These are phyloP conservation scores for Rissa tridactyla DNA, from an alignment of 2,113 vertebrate genomes.

Conservation along the genomic window DNA sequence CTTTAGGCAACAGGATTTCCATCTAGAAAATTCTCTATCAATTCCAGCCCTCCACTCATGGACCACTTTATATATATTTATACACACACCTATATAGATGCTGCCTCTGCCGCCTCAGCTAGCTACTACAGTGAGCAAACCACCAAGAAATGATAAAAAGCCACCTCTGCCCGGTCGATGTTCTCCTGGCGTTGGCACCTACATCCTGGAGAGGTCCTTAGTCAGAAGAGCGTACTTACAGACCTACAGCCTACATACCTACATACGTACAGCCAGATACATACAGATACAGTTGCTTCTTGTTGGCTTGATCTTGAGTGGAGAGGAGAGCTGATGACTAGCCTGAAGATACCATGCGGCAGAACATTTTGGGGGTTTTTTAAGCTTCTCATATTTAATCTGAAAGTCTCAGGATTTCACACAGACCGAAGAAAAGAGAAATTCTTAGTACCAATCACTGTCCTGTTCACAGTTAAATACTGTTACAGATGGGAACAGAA, in stretches of 20 bases:
- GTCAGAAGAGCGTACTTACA: neutral
- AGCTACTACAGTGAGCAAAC: neutral
- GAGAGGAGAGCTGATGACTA: neutral
- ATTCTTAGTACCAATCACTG: neutral
- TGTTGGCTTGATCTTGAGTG: neutral
- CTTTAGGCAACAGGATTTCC: neutral
- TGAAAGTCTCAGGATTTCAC: neutral
- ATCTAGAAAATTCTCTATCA: neutral
- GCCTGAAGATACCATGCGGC: neutral
- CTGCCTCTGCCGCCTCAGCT: neutral
- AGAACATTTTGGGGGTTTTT: rapidly evolving
- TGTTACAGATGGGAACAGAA: slow-evolving; percentile 47
- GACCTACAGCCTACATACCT: too few species aligned
- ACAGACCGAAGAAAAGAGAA: neutral
- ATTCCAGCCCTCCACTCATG: neutral
- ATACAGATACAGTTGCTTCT: neutral
- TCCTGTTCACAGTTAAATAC: slow-evolving; percentile 2
- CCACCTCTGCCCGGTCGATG: neutral
- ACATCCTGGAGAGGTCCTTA: neutral
- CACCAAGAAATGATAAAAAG: neutral
- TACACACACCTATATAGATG: neutral
- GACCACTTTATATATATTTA: neutral
- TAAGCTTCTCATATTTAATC: neutral
- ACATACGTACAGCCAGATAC: neutral
- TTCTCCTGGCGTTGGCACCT: neutral